These are phyloP conservation scores for Ophion obscuratus DNA, from an alignment of 2,888 invertebrate genomes.

Conservation along the genomic window DNA sequence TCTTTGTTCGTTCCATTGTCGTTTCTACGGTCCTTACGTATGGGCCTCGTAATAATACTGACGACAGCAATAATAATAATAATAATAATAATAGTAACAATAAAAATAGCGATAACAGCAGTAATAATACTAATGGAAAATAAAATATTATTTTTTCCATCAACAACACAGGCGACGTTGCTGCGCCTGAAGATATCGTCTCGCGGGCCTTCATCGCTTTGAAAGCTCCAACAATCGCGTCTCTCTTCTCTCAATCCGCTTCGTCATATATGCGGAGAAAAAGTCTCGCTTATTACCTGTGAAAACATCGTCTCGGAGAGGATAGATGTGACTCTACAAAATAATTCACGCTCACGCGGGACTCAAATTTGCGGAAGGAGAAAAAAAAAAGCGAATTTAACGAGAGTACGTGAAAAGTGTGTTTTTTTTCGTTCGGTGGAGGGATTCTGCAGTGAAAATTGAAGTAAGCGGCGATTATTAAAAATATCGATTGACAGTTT, in stretches of 20 bases:
- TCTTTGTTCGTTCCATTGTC: constrained; percentile 4
- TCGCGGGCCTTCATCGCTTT: too few relatives aligned
- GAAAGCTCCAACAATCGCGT: too few relatives aligned
- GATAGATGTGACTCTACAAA: too few relatives aligned
- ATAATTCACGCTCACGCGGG: too few relatives aligned
- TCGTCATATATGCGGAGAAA: too few relatives aligned
- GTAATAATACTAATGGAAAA: neutral
- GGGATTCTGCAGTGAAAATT: neutral
- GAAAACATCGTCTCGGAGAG: too few relatives aligned
- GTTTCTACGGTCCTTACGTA: neutral
- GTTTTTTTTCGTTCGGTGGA: neutral
- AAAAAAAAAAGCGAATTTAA: neutral
- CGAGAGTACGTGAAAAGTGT: neutral
- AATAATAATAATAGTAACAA: neutral
- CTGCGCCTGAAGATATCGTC: too few relatives aligned
- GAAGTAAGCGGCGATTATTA: neutral
- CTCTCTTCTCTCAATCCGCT: too few relatives aligned
- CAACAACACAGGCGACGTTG: too few relatives aligned
- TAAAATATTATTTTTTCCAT: neutral
- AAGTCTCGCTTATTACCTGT: too few relatives aligned
- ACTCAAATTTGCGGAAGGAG: too few relatives aligned
- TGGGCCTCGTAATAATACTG: neutral
- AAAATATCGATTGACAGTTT: neutral
- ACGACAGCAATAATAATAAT: neutral
- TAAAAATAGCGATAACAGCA: neutral